phyloP scores from a whole-genome alignment of 2,888 invertebrate species.

The Listrodromus nycthemerus region DNA sequence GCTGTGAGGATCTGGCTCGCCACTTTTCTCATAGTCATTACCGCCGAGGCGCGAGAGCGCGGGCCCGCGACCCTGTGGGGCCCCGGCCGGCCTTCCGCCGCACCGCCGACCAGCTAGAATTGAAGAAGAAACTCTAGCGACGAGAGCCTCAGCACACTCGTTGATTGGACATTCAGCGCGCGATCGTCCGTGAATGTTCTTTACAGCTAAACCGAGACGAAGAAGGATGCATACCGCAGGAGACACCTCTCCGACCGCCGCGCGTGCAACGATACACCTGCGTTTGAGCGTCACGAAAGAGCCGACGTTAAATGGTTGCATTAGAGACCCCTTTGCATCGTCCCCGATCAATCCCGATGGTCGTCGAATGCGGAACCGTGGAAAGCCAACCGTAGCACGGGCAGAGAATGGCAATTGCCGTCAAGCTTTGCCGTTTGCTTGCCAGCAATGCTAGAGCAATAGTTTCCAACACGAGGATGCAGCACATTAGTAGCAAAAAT shows the following conservation, averaged over 20 bases:
- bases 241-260: constrained; percentile 36
- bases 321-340: constrained; percentile 51
- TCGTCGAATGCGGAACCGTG: constrained; percentile 25
- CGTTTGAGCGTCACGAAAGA: constrained; percentile 24
- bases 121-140: constrained; percentile 52
- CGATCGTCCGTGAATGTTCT: constrained; percentile 61
- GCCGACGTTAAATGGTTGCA: constrained; percentile 53
- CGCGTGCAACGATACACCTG: constrained; percentile 47
- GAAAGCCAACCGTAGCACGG: too few relatives aligned
- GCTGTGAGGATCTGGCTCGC: constrained; percentile 46
- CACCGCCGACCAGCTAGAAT: constrained; percentile 41
- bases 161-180: constrained; percentile 75
- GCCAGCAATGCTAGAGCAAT: too few relatives aligned
- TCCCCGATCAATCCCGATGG: constrained; percentile 54
- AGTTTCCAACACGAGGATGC: too few relatives aligned
- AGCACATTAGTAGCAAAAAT: too few relatives aligned
- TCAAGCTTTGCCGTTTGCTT: too few relatives aligned
- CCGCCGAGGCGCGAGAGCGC: constrained; percentile 37
- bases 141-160: constrained; percentile 61
- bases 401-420: too few relatives aligned
- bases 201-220: constrained; percentile 21
- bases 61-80: constrained; percentile 46
- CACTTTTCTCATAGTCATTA: constrained; percentile 67
- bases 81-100: constrained; percentile 38
- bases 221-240: constrained; percentile 10